Percentiles rank a stretch among this genome's conserved stretches.
Evolutionary conservation across 2,888 invertebrate genomes (phyloP).

Genomic region (Entomobrya multifasciata): DNA sequence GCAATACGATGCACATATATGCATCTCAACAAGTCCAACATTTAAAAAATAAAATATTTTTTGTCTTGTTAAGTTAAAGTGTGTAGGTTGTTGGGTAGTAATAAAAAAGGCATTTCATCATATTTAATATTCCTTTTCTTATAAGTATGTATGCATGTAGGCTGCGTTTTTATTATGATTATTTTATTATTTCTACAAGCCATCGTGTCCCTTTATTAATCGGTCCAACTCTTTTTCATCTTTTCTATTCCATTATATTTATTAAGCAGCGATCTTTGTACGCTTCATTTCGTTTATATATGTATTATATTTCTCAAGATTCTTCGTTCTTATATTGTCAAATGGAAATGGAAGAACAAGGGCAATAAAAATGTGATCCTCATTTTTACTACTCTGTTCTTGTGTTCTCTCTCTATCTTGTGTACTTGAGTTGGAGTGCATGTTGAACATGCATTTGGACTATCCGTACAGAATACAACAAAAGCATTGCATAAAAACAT

Average conservation of each 20-base stretch:
- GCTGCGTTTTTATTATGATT: conserved; percentile 59
- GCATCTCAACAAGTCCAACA: background rate
- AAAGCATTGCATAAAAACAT: conserved; percentile 20
- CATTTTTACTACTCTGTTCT: conserved; percentile 55
- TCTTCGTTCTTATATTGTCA: conserved; percentile 60
- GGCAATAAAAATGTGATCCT: conserved; percentile 69
- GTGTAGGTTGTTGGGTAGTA: conserved; percentile 24
- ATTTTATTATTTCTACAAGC: conserved; percentile 65
- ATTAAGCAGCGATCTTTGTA: no score
- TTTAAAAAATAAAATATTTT: no score
- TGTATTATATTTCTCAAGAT: no score
- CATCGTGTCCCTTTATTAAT: conserved; percentile 59
- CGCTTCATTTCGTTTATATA: no score
- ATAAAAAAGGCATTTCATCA: conserved; percentile 39
- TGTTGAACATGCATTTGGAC: conserved; percentile 38
- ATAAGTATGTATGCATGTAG: conserved; percentile 4
- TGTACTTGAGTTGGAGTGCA: conserved; percentile 50
- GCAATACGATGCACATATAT: conserved; percentile 16
- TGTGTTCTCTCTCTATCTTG: conserved; percentile 46
- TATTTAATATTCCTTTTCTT: background rate
- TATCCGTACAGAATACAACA: conserved; percentile 32
- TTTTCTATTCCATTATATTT: conserved; percentile 20
- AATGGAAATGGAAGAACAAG: conserved; percentile 65
- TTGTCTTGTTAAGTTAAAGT: conserved; percentile 33
- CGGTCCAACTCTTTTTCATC: conserved; percentile 30